phyloP scores from a whole-genome alignment of 1,140 invertebrate species.

The Bemisia tabaci region DNA sequence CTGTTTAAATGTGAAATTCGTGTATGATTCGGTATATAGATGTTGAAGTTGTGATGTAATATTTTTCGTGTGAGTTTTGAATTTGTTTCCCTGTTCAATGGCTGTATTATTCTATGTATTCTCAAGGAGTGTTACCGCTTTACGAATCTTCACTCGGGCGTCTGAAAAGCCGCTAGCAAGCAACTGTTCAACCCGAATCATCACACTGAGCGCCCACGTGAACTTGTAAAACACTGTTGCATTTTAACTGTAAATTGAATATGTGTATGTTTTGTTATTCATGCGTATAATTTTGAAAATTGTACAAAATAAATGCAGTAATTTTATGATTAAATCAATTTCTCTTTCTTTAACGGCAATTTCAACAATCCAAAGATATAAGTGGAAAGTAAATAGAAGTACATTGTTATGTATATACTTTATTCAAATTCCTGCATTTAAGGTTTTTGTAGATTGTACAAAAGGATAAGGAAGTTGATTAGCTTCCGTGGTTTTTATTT shows the following conservation, averaged over 20 bases:
- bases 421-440: neutral
- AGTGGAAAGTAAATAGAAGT: no score
- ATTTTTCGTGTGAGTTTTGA: neutral
- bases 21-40: neutral
- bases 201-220: neutral
- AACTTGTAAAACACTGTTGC: neutral
- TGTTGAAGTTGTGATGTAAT: neutral
- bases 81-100: neutral
- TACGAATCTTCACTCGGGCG: neutral
- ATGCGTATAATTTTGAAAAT: neutral
- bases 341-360: neutral
- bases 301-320: neutral
- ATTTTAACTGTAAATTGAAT: neutral
- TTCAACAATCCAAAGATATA: neutral
- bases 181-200: neutral
- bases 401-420: neutral
- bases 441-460: neutral
- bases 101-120: neutral
- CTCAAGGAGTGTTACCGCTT: neutral
- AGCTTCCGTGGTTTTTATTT: no score
- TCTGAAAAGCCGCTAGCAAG: no score
- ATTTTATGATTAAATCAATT: neutral
- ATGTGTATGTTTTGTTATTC: neutral
- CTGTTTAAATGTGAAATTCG: neutral
- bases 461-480: no score